A percentile compares a stretch with the other conserved stretches of the same genome.
Evolutionary conservation across 2,888 invertebrate genomes (phyloP).

Genomic region (Dendrolimus houi): DNA sequence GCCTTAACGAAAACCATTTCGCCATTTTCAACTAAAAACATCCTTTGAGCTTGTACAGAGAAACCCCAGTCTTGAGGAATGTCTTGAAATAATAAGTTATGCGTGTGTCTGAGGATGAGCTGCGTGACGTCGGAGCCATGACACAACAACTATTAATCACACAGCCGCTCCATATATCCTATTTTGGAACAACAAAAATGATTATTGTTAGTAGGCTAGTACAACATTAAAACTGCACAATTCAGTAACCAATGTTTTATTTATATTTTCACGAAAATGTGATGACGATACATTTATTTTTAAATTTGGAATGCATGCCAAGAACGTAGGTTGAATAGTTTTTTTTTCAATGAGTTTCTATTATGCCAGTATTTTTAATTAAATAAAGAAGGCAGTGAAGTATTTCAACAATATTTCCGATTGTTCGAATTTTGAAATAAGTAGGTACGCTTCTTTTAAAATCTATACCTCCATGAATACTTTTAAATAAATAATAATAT

Average conservation of each 20-base stretch:
- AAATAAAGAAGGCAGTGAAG: too few species aligned
- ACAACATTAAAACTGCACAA: constrained; percentile 11
- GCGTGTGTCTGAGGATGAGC: constrained; percentile 24
- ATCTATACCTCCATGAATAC: too few species aligned
- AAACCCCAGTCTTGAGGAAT: constrained; percentile 18
- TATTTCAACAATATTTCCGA: too few species aligned
- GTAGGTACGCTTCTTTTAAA: too few species aligned
- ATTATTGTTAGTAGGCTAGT: constrained; percentile 17
- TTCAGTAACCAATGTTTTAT: constrained; percentile 20
- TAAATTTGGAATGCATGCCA: constrained; percentile 4
- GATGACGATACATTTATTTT: constrained; percentile 1
- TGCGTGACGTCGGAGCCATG: constrained; percentile 47
- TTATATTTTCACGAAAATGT: constrained; percentile 1
- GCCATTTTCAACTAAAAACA: not conserved
- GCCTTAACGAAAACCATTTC: too few species aligned
- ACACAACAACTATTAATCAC: constrained; percentile 62
- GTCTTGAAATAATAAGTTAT: constrained; percentile 34
- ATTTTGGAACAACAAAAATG: constrained; percentile 38
- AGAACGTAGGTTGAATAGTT: not conserved
- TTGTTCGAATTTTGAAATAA: too few species aligned
- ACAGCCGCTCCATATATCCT: constrained; percentile 37
- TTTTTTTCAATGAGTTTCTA: not conserved
- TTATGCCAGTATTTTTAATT: not conserved
- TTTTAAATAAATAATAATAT: too few species aligned
- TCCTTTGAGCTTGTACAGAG: constrained; percentile 8